These are phyloP conservation scores for Tympanuchus pallidicinctus DNA, from an alignment of 2,113 vertebrate genomes.

Conservation along the genomic window DNA sequence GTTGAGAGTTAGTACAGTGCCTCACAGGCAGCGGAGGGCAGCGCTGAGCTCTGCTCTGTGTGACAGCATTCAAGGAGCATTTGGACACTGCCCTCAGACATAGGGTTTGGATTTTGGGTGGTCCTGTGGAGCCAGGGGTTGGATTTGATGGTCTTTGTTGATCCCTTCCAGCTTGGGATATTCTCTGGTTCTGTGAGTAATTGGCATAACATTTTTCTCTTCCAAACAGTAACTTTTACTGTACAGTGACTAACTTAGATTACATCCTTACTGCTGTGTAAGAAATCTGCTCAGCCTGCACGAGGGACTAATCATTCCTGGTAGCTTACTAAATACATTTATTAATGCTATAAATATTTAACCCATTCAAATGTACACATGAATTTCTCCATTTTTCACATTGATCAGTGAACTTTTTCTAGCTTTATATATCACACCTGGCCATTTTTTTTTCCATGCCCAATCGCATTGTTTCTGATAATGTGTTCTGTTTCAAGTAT, in stretches of 20 bases:
- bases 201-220: neutral
- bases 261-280: neutral
- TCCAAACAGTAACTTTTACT: neutral
- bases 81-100: neutral
- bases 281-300: neutral
- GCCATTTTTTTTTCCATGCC: neutral
- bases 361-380: neutral
- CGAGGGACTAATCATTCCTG: neutral
- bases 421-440: neutral
- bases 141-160: neutral
- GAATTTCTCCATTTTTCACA: neutral
- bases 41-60: neutral
- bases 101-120: neutral
- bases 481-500: neutral
- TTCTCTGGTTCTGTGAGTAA: neutral
- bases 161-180: neutral
- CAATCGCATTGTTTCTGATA: neutral
- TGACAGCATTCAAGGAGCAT: neutral
- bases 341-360: neutral
- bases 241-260: neutral
- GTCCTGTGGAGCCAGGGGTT: neutral
- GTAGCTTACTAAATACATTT: neutral
- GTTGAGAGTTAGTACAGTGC: neutral
- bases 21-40: neutral
- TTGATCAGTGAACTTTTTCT: neutral